A percentile compares a stretch with the other conserved stretches of the same genome.
phyloP scores from a whole-genome alignment of 2,888 invertebrate species.

The Drosophila lutescens region DNA sequence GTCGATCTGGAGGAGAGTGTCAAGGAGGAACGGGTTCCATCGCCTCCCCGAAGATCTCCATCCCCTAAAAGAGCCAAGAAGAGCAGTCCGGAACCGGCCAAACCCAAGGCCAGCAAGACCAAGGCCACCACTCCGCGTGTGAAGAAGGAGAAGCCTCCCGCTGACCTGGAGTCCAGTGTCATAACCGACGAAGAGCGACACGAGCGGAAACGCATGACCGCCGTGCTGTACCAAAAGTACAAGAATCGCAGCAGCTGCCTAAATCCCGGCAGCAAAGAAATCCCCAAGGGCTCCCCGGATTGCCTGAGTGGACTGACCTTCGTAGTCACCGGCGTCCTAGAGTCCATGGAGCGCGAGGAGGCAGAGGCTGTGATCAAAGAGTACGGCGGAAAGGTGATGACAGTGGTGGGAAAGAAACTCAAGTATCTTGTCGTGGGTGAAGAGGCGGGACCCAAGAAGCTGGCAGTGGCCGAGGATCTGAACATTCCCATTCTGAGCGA shows the following conservation, averaged over 20 bases:
- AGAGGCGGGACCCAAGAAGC: slow-evolving; percentile 93
- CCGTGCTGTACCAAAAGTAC: slow-evolving; percentile 90
- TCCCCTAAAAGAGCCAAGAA: slow-evolving; percentile 25
- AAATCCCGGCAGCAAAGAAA: slow-evolving; percentile 92
- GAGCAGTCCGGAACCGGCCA: slow-evolving; percentile 34
- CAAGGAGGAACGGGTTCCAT: background rate
- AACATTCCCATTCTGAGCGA: slow-evolving; percentile 91
- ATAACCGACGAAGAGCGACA: slow-evolving; percentile 87
- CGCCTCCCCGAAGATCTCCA: background rate
- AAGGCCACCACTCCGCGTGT: slow-evolving; percentile 47
- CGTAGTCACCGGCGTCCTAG: slow-evolving; percentile 93
- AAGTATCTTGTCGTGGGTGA: slow-evolving; percentile 93
- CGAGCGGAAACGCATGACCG: slow-evolving; percentile 88
- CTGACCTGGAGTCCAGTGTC: slow-evolving; percentile 80
- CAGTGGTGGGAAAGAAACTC: slow-evolving; percentile 90
- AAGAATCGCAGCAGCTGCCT: slow-evolving; percentile 92
- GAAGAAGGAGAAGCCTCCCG: slow-evolving; percentile 50
- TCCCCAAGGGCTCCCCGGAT: slow-evolving; percentile 91
- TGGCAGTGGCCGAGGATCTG: slow-evolving; percentile 89
- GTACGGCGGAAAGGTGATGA: slow-evolving; percentile 92
- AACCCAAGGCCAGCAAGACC: slow-evolving; percentile 31
- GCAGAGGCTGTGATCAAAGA: slow-evolving; percentile 89
- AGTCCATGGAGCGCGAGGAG: slow-evolving; percentile 94
- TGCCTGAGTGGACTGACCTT: slow-evolving; percentile 90
- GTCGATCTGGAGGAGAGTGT: slow-evolving; percentile 67